Evolutionary conservation across 2,888 invertebrate species (phyloP).

Genomic region (Hydropsyche betteni): DNA sequence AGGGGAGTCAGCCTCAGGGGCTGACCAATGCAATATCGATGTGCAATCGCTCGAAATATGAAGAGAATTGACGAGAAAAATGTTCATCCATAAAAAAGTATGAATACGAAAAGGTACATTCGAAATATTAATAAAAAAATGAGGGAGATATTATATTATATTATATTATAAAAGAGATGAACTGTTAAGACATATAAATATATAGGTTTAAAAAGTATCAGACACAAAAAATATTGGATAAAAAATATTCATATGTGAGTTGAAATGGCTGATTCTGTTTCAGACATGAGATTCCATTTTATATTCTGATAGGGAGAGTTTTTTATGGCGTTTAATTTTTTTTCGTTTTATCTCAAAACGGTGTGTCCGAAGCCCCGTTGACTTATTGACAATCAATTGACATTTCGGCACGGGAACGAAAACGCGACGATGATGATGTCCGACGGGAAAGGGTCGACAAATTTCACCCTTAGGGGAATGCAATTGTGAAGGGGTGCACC

Average conservation of each 20-base stretch:
- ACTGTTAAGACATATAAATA: no score
- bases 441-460: slow-evolving; percentile 41
- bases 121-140: not conserved
- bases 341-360: not conserved
- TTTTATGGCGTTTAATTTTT: slow-evolving; percentile 4
- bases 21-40: slow-evolving; percentile 48
- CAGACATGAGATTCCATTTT: not conserved
- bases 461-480: slow-evolving; percentile 36
- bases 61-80: slow-evolving; percentile 34
- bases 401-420: slow-evolving; percentile 45
- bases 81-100: slow-evolving; percentile 23
- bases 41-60: slow-evolving; percentile 48
- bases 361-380: slow-evolving; percentile 23
- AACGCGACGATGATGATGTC: slow-evolving; percentile 40
- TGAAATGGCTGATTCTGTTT: no score
- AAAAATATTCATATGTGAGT: no score
- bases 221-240: no score
- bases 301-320: not conserved
- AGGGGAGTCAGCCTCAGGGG: slow-evolving; percentile 35
- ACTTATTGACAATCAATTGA: slow-evolving; percentile 51
- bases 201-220: no score
- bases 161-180: not conserved
- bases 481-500: slow-evolving; percentile 2
- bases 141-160: not conserved
- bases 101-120: not conserved